phyloP scores from a whole-genome alignment of 2,113 vertebrate genomes.

The Bufo bufo region DNA sequence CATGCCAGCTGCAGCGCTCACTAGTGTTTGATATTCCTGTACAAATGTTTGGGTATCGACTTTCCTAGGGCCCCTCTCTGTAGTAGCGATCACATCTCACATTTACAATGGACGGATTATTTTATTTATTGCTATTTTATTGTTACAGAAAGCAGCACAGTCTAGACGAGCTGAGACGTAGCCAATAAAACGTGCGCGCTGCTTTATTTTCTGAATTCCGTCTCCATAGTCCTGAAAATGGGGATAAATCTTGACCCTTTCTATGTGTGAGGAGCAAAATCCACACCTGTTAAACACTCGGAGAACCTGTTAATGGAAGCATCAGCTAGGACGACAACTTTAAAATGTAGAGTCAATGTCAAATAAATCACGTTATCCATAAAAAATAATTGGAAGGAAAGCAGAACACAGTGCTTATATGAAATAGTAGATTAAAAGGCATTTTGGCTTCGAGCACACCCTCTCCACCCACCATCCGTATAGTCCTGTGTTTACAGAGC shows the following conservation, averaged over 20 bases:
- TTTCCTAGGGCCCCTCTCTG: conserved; percentile 37
- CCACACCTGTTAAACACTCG: conserved; percentile 34
- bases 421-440: conserved; percentile 37
- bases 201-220: conserved; percentile 27
- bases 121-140: conserved; percentile 57
- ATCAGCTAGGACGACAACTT: background rate
- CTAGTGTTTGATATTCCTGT: conserved; percentile 31
- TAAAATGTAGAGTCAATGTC: conserved; percentile 14
- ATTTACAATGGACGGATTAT: conserved; percentile 47
- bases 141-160: conserved; percentile 50
- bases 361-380: conserved; percentile 36
- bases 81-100: conserved; percentile 43
- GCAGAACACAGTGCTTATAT: conserved; percentile 17
- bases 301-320: conserved; percentile 7
- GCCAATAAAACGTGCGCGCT: conserved; percentile 35
- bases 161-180: conserved; percentile 47
- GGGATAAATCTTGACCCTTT: background rate
- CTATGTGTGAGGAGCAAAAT: background rate
- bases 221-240: conserved; percentile 4
- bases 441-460: conserved; percentile 8
- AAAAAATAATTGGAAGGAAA: conserved; percentile 48
- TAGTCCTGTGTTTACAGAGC: background rate
- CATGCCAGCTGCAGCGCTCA: conserved; percentile 34
- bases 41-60: conserved; percentile 54
- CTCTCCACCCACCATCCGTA: conserved; percentile 9